Conservation (phyloP, 2,888 invertebrate species). For the Archips crataeganus region DNA sequence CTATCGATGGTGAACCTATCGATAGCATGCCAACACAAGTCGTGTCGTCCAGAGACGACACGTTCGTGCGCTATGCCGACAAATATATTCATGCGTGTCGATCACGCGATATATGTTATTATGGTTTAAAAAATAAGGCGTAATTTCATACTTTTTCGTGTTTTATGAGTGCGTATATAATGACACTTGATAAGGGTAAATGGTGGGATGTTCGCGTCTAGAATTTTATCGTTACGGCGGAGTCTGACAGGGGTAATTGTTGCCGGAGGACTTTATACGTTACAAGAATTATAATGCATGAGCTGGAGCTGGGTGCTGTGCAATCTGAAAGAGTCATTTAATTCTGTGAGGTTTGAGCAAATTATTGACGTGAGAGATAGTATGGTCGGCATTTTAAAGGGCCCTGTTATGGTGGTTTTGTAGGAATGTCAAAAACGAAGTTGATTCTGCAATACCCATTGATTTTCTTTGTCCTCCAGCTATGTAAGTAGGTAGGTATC, state of each 20-base stretch:
- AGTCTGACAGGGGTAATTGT: constrained; percentile 30
- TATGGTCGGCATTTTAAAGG: neutral
- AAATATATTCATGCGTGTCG: constrained; percentile 50
- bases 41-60: constrained; percentile 61
- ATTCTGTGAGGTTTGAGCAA: neutral
- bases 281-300: constrained; percentile 27
- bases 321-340: neutral
- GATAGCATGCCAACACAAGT: no score
- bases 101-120: constrained; percentile 34
- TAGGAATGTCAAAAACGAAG: neutral
- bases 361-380: constrained; percentile 2
- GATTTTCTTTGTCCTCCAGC: no score
- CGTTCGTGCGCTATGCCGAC: constrained; percentile 71
- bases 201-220: constrained; percentile 23
- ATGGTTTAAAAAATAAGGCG: constrained; percentile 26
- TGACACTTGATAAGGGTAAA: constrained; percentile 39
- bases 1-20: no score
- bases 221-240: constrained; percentile 32
- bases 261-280: constrained; percentile 26
- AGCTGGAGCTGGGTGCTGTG: neutral
- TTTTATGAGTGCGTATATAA: constrained; percentile 21
- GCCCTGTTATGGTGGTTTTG: neutral
- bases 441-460: no score
- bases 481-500: no score
- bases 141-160: constrained; percentile 14